Percentiles rank a stretch among this genome's conserved stretches.
These are phyloP conservation scores for Hystrix cristata DNA, from an alignment of 2,113 vertebrate genomes.

Conservation along the genomic window DNA sequence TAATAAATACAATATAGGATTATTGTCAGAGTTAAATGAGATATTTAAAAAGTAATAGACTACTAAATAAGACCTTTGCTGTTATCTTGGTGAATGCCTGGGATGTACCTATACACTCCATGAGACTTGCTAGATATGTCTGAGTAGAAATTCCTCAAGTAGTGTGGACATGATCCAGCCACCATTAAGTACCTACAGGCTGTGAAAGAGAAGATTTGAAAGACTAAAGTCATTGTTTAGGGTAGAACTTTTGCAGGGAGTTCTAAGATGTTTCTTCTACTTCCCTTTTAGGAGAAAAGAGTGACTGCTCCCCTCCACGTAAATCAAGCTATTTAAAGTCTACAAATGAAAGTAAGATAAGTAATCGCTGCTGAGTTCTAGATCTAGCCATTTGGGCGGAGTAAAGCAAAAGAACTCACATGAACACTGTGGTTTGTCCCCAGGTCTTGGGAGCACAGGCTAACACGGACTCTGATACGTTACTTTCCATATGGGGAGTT, in stretches of 20 bases:
- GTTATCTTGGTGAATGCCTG: too few relatives aligned
- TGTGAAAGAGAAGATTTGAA: not conserved
- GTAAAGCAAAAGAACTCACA: not conserved
- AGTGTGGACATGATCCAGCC: not conserved
- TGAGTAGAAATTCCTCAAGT: not conserved
- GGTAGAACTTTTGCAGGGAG: not conserved
- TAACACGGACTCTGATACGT: not conserved
- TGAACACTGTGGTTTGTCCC: not conserved
- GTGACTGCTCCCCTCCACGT: not conserved
- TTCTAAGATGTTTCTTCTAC: not conserved
- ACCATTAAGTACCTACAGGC: not conserved
- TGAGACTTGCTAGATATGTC: not conserved
- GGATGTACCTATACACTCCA: not conserved
- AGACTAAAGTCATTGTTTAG: not conserved
- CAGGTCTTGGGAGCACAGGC: not conserved
- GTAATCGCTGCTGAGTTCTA: not conserved
- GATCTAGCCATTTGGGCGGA: not conserved
- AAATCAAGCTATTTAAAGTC: not conserved
- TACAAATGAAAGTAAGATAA: not conserved
- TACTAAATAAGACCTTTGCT: too few relatives aligned
- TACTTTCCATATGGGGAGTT: not conserved
- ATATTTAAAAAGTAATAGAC: too few relatives aligned
- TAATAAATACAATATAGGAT: too few relatives aligned
- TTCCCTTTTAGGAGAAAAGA: not conserved
- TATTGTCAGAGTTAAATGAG: too few relatives aligned